A percentile compares a stretch with the other conserved stretches of the same genome.
Conservation (phyloP, 2,113 vertebrate genomes). For the Vulpes lagopus region DNA sequence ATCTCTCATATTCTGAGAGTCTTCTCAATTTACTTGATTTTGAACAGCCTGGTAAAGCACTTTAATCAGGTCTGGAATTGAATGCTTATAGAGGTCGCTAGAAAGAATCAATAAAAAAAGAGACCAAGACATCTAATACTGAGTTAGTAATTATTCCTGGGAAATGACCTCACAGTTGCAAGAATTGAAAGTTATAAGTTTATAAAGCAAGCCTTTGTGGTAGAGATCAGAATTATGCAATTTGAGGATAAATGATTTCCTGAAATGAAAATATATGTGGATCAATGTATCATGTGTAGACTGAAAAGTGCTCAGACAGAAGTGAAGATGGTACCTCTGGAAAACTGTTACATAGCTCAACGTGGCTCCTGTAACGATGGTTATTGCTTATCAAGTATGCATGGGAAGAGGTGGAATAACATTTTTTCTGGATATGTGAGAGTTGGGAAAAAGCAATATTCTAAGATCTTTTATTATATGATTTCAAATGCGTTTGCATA, state of each 20-base stretch:
- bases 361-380: neutral
- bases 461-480: neutral
- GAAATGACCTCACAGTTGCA: neutral
- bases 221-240: neutral
- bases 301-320: neutral
- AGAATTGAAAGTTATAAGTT: neutral
- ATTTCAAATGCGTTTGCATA: neutral
- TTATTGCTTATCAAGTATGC: neutral
- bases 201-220: neutral
- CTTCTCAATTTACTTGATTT: neutral
- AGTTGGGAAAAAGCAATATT: conserved; percentile 19
- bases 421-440: conserved; percentile 25
- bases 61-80: neutral
- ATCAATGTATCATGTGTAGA: neutral
- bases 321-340: neutral
- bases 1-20: neutral
- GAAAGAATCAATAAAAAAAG: neutral
- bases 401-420: neutral
- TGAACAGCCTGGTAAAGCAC: neutral
- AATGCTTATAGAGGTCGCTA: neutral
- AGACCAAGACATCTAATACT: neutral
- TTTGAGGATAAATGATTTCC: conserved; percentile 26
- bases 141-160: neutral
- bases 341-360: neutral
- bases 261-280: neutral